These are phyloP conservation scores for Pygoscelis adeliae DNA, from an alignment of 2,113 vertebrate species.

Conservation along the genomic window DNA sequence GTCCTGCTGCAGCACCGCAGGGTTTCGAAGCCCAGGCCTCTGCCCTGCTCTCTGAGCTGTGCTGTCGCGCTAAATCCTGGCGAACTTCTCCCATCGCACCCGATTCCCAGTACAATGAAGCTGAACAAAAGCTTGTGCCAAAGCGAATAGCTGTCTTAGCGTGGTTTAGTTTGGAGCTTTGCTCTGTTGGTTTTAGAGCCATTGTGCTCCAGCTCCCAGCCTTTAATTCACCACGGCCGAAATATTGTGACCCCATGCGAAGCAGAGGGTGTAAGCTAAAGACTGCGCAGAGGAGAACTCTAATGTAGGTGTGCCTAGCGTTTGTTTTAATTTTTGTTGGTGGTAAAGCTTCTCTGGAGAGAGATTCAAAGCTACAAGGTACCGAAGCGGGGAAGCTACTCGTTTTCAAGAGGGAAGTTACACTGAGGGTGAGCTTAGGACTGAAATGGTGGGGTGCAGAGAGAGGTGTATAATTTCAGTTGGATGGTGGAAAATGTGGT, in stretches of 20 bases:
- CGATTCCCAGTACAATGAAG: not conserved
- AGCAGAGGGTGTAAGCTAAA: not conserved
- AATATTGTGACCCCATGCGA: not conserved
- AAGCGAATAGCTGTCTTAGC: not conserved
- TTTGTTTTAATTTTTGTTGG: not conserved
- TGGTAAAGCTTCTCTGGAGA: not conserved
- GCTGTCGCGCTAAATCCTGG: not conserved
- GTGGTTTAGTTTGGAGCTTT: not conserved
- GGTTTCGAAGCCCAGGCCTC: not conserved
- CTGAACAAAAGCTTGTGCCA: not conserved
- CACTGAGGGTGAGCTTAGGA: not conserved
- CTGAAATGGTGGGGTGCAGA: not conserved
- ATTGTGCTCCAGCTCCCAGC: not conserved
- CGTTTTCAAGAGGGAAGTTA: not conserved
- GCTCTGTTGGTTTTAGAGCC: not conserved
- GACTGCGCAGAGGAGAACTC: not conserved
- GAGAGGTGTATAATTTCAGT: not conserved
- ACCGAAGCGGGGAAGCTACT: not conserved
- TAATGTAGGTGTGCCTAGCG: not conserved
- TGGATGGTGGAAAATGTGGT: not conserved
- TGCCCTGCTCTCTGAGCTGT: not conserved
- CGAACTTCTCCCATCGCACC: accelerated
- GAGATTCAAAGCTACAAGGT: not conserved
- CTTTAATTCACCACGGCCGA: not conserved
- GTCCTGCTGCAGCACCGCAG: not conserved